Conservation (phyloP, 2,888 invertebrate genomes). For the Oligia strigilis region DNA sequence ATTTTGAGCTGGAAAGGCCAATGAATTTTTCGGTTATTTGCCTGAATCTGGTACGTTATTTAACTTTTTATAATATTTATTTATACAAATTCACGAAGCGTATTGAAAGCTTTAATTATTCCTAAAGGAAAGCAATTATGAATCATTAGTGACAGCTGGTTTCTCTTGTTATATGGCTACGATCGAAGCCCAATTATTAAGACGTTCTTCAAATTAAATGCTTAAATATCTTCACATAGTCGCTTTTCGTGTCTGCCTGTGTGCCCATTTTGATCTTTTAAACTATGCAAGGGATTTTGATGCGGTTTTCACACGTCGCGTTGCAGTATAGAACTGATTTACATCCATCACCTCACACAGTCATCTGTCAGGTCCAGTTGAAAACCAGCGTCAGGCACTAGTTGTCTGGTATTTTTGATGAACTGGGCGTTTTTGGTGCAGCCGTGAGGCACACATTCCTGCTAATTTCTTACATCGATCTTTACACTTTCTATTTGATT, state of each 20-base stretch:
- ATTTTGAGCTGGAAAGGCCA: not conserved
- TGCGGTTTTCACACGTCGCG: not conserved
- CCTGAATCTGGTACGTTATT: constrained; percentile 1
- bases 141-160: not conserved
- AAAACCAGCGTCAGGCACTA: no score
- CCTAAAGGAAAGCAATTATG: not conserved
- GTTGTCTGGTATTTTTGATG: no score
- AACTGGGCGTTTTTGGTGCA: no score
- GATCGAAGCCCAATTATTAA: not conserved
- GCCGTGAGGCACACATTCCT: no score
- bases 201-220: not conserved
- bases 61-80: not conserved
- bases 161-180: not conserved
- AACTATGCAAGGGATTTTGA: not conserved
- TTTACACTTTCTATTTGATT: no score
- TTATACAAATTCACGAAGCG: not conserved
- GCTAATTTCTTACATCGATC: no score
- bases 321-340: no score
- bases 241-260: no score
- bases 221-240: not conserved
- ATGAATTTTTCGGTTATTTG: not conserved
- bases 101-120: not conserved
- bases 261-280: not conserved
- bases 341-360: no score
- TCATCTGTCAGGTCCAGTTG: no score